Base-by-base conservation (phyloP, 1,140 invertebrate species). In the Theocolax elegans region DNA sequence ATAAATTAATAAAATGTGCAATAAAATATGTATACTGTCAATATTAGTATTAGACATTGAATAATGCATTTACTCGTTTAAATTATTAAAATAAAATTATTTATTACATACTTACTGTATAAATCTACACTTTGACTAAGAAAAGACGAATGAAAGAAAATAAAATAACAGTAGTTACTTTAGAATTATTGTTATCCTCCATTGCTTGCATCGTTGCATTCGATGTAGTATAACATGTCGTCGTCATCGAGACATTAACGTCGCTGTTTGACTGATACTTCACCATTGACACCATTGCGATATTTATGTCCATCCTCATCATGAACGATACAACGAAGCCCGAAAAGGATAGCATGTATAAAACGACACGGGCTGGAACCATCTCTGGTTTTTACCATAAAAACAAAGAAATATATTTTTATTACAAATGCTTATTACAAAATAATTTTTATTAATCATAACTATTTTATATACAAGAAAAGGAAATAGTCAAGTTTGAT, bases 301-400 rank as follows among this genome's bases (percentile, higher is more conserved):
- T 85, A 76, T 92, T 92, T 73, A 92, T 92, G 79, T 92, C 91
- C 67, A 88, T 92, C 44, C 91, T 85, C 91, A 92, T 92, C 91
- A 92, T 92, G 75, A 92, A 92, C 2, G 90, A 92, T 1, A 92
- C 91, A 23, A 92, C 83, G 75, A 92, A 92, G 21, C 91, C 91
- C 25, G 89, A 88, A 83, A 92, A 92, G 48, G 91, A 92, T 46
- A 92, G 81, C 68, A 92, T 86, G 76, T 92, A 92, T 3, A 92
- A 82, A 12, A 92, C 90, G 27, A 91, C 83, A 35, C 91, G 85
- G 23, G 91, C 90, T 63, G 91, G 91, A 10, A 88, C 74, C 80
- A 85, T 80, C 63, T 87, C 87, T 87, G 76, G 58, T 64, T 60
- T 48, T n/a, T 54, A 42, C 35, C 21, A 17, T 42, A 13, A 46